A percentile compares a stretch with the other conserved stretches of the same genome.
These are phyloP conservation scores for Hecatera dysodea DNA, from an alignment of 2,888 invertebrate genomes.

Conservation along the genomic window DNA sequence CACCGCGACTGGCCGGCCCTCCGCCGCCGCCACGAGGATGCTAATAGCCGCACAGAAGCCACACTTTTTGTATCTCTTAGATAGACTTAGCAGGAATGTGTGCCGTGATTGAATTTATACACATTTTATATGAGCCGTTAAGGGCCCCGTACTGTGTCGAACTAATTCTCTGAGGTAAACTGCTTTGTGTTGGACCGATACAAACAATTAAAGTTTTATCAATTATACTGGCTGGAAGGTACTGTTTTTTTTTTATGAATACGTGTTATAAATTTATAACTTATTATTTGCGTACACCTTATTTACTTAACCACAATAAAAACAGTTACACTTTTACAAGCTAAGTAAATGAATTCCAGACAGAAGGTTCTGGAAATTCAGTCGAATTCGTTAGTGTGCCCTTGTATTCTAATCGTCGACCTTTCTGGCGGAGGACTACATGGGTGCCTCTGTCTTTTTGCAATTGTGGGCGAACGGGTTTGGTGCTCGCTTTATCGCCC, in stretches of 20 bases:
- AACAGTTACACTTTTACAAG: background rate
- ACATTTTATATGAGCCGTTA: constrained; percentile 35
- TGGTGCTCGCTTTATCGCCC: constrained; percentile 78
- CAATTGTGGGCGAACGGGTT: constrained; percentile 78
- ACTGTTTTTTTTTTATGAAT: constrained; percentile 6
- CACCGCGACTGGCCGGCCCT: constrained; percentile 57
- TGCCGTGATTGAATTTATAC: constrained; percentile 59
- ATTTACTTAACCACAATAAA: background rate
- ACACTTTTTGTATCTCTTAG: constrained; percentile 65
- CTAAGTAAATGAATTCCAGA: background rate
- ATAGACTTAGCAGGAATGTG: constrained; percentile 60
- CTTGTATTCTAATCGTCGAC: constrained; percentile 68
- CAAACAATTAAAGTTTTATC: background rate
- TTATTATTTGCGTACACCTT: background rate
- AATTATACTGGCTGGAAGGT: background rate
- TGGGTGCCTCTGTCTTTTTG: constrained; percentile 70
- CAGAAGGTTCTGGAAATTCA: constrained; percentile 42
- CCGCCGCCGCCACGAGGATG: constrained; percentile 67
- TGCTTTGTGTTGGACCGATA: constrained; percentile 20
- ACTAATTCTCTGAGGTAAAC: constrained; percentile 39
- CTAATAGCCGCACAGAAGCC: constrained; percentile 78
- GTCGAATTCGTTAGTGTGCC: constrained; percentile 44
- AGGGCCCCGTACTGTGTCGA: constrained; percentile 35
- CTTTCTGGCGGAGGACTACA: constrained; percentile 64
- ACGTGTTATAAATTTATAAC: background rate